Conservation (phyloP, 1,140 invertebrate genomes). For the Microplitis demolitor region DNA sequence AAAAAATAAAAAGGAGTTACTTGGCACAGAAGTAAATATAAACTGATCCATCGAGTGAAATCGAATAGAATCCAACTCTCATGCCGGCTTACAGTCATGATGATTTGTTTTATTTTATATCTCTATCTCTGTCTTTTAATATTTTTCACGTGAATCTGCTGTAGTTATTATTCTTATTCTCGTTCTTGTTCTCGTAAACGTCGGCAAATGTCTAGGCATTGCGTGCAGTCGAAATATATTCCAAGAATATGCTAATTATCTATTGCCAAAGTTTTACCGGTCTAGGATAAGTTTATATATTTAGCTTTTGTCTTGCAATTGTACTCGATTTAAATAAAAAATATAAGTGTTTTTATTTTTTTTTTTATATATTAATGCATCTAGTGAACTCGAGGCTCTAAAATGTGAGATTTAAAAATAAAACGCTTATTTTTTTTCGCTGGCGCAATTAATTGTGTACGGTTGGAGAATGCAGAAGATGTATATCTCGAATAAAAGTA, state of each 20-base stretch:
- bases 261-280: constrained; percentile 37
- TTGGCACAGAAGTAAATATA: neutral
- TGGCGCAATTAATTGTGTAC: neutral
- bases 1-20: neutral
- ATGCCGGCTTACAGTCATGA: neutral
- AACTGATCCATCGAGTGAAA: neutral
- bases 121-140: neutral
- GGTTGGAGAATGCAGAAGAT: neutral
- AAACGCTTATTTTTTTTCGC: neutral
- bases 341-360: too few species aligned
- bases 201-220: constrained; percentile 23
- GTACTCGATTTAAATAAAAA: too few species aligned
- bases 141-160: neutral
- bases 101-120: neutral
- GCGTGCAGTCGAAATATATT: constrained; percentile 45
- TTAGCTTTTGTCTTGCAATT: too few species aligned
- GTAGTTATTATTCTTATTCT: neutral
- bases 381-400: too few species aligned
- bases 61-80: neutral
- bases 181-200: too few species aligned
- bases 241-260: constrained; percentile 48
- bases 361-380: too few species aligned
- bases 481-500: neutral
- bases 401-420: too few species aligned
- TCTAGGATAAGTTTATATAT: neutral